Conservation (phyloP, 2,113 vertebrate genomes). For the Chiloscyllium plagiosum region DNA sequence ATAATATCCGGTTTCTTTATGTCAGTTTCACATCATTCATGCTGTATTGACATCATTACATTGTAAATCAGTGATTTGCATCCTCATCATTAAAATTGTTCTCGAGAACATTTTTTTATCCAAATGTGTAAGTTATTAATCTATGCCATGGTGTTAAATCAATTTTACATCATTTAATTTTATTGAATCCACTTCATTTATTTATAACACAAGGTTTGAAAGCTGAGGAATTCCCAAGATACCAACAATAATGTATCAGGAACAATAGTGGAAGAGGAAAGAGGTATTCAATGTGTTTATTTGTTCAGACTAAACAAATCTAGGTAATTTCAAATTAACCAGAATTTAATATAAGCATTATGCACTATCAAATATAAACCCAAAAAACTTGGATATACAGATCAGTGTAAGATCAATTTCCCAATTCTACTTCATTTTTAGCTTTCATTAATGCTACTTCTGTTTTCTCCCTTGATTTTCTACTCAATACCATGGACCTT, state of each 20-base stretch:
- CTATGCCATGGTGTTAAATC: neutral
- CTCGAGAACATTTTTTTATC: neutral
- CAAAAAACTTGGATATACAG: neutral
- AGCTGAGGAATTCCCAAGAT: neutral
- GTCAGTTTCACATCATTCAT: neutral
- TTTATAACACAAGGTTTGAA: neutral
- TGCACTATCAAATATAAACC: neutral
- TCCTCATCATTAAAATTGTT: slow-evolving; percentile 4
- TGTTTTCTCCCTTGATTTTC: neutral
- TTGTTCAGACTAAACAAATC: too few species aligned
- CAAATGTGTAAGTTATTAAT: neutral
- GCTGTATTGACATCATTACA: neutral
- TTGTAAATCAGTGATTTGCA: neutral
- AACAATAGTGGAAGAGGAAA: too few species aligned
- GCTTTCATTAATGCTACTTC: neutral
- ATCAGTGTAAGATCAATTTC: neutral
- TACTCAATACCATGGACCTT: neutral
- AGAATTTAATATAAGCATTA: neutral
- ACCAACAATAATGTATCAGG: neutral
- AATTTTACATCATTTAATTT: neutral
- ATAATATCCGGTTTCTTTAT: neutral
- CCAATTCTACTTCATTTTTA: neutral
- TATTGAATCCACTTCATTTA: neutral
- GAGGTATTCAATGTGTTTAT: too few species aligned
- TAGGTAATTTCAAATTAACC: too few species aligned